A percentile compares a stretch with the other conserved stretches of the same genome.
phyloP scores from a whole-genome alignment of 2,888 invertebrate species.

The Pyrrhosoma nymphula region DNA sequence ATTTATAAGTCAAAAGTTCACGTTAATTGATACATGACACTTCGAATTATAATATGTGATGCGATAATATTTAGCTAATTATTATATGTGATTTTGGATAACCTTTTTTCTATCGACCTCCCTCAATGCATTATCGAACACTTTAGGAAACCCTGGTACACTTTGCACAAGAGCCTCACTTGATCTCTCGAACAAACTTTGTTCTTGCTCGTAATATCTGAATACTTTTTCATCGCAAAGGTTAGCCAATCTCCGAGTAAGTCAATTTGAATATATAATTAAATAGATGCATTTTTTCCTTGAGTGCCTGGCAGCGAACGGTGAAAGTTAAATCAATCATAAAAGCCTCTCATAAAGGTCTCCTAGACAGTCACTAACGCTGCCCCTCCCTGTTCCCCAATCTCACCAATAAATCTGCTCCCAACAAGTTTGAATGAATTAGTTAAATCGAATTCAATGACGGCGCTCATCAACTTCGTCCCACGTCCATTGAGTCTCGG shows the following conservation, averaged over 20 bases:
- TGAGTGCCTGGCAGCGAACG: not conserved
- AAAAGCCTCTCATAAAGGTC: not conserved
- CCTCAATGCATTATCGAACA: too few relatives aligned
- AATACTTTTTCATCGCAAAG: not conserved
- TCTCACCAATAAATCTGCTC: not conserved
- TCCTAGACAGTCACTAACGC: not conserved
- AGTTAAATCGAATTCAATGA: conserved; percentile 7
- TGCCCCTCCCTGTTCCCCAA: not conserved
- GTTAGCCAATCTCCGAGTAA: not conserved
- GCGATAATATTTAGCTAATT: too few relatives aligned
- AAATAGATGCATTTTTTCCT: not conserved
- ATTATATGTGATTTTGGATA: too few relatives aligned
- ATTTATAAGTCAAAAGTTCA: too few relatives aligned
- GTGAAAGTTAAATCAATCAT: conserved; percentile 12
- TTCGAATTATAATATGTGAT: too few relatives aligned
- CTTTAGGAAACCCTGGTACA: too few relatives aligned
- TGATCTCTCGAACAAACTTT: too few relatives aligned
- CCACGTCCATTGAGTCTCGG: not conserved
- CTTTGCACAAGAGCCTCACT: too few relatives aligned
- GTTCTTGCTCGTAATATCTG: not conserved
- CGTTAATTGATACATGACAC: too few relatives aligned
- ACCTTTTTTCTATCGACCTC: too few relatives aligned
- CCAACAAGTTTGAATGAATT: conserved; percentile 20
- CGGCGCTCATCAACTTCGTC: not conserved
- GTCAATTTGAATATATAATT: not conserved